Percentiles rank a stretch among this genome's conserved stretches.
These are phyloP conservation scores for Tinea trinotella DNA, from an alignment of 2,888 invertebrate species.

Conservation along the genomic window DNA sequence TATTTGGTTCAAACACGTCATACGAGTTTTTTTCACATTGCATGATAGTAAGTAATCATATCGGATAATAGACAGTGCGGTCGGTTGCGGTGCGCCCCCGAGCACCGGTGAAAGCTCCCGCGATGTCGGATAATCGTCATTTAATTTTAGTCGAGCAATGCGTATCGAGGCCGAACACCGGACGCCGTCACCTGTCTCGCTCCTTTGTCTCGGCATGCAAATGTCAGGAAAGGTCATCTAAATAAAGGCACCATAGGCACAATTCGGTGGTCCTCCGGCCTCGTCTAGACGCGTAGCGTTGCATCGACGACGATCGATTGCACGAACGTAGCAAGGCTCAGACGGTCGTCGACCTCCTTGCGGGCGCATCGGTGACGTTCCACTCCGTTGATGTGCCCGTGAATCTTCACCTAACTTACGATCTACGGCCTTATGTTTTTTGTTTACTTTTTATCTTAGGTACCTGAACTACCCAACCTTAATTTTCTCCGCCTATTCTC, in stretches of 20 bases:
- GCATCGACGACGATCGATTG: conserved; percentile 70
- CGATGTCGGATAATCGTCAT: conserved; percentile 38
- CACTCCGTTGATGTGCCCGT: conserved; percentile 60
- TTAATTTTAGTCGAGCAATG: conserved; percentile 51
- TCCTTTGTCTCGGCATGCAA: conserved; percentile 67
- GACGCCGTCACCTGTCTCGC: conserved; percentile 57
- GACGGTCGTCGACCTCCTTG: conserved; percentile 65
- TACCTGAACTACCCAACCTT: conserved; percentile 7
- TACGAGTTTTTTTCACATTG: conserved; percentile 2
- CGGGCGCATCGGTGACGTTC: conserved; percentile 70
- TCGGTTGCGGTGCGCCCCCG: conserved; percentile 6
- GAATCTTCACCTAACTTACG: conserved; percentile 2
- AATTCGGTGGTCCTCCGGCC: conserved; percentile 50
- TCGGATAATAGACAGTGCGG: not conserved
- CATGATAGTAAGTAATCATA: conserved; percentile 12
- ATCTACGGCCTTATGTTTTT: not conserved
- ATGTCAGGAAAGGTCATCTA: conserved; percentile 70
- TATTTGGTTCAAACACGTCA: not conserved
- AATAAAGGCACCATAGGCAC: conserved; percentile 44
- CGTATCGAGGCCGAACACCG: conserved; percentile 41
- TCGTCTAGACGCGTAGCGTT: conserved; percentile 67
- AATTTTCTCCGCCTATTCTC: conserved; percentile 9
- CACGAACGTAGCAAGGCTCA: conserved; percentile 52
- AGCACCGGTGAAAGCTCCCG: conserved; percentile 54
- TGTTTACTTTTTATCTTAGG: not conserved